Conservation (phyloP, 2,797 vertebrate genomes). For the Bryconaethiops microstoma region DNA sequence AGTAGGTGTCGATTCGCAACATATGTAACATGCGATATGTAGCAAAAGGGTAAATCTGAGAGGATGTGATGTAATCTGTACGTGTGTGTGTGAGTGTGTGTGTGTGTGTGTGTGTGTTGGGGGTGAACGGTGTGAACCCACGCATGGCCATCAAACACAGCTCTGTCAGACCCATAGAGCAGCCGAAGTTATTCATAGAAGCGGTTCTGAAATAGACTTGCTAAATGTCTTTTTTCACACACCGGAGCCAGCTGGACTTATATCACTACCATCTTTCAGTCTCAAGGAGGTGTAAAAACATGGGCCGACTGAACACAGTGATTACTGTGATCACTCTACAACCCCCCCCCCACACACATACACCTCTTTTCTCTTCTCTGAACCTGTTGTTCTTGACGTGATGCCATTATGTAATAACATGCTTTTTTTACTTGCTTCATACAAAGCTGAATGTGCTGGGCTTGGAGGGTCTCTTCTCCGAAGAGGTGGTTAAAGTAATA, state of each 20-base stretch:
- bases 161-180: slow-evolving; percentile 31
- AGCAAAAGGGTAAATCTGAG: slow-evolving; percentile 3
- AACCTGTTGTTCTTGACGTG: slow-evolving; percentile 4
- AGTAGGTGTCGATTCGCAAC: neutral
- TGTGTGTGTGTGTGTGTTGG: slow-evolving; percentile 10
- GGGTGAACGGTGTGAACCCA: slow-evolving; percentile 20
- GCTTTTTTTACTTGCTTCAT: neutral
- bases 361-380: neutral
- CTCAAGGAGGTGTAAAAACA: slow-evolving; percentile 3
- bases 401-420: slow-evolving; percentile 8
- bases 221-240: slow-evolving; percentile 32
- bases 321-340: slow-evolving; percentile 6
- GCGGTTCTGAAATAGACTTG: slow-evolving; percentile 22
- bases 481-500: neutral
- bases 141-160: slow-evolving; percentile 22
- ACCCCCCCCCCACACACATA: neutral
- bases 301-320: neutral
- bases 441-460: neutral
- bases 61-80: slow-evolving; percentile 10
- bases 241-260: neutral
- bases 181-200: slow-evolving; percentile 15
- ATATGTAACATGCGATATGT: neutral
- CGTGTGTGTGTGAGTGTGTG: slow-evolving; percentile 3
- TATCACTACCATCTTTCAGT: slow-evolving; percentile 10
- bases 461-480: neutral